Conservation (phyloP, 2,888 invertebrate genomes). For the Hylaea fasciaria region DNA sequence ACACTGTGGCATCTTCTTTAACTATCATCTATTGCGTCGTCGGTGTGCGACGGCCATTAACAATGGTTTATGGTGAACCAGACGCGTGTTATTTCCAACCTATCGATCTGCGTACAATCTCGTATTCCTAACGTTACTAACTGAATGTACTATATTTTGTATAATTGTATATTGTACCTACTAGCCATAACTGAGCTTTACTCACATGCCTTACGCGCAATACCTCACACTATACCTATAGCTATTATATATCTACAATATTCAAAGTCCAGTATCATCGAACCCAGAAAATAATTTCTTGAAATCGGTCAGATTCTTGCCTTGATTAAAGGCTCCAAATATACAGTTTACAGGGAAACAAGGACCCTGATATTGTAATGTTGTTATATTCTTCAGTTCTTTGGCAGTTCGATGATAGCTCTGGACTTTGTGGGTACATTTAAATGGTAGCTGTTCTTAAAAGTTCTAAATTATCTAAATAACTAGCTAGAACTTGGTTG, state of each 20-base stretch:
- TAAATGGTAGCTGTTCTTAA: constrained; percentile 1
- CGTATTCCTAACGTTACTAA: constrained; percentile 46
- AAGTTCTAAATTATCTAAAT: too few relatives aligned
- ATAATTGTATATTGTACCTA: constrained; percentile 46
- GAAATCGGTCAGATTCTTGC: too few relatives aligned
- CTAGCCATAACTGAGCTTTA: constrained; percentile 57
- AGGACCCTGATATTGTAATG: too few relatives aligned
- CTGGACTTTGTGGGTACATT: not conserved
- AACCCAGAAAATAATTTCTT: too few relatives aligned
- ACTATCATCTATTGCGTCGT: too few relatives aligned
- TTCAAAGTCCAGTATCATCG: not conserved
- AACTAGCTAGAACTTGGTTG: too few relatives aligned
- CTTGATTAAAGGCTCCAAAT: too few relatives aligned
- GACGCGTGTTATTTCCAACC: not conserved
- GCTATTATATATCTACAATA: constrained; percentile 7
- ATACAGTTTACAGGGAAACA: too few relatives aligned
- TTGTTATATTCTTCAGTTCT: too few relatives aligned
- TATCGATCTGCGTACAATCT: constrained; percentile 49
- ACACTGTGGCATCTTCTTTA: too few relatives aligned
- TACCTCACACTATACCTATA: constrained; percentile 55
- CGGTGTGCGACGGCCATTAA: too few relatives aligned
- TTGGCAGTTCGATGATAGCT: not conserved
- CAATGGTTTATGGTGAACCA: too few relatives aligned
- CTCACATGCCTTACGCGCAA: constrained; percentile 58
- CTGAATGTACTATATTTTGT: constrained; percentile 51